Evolutionary conservation across 2,888 invertebrate genomes (phyloP).

Genomic region (Meghimatium bilineatum): DNA sequence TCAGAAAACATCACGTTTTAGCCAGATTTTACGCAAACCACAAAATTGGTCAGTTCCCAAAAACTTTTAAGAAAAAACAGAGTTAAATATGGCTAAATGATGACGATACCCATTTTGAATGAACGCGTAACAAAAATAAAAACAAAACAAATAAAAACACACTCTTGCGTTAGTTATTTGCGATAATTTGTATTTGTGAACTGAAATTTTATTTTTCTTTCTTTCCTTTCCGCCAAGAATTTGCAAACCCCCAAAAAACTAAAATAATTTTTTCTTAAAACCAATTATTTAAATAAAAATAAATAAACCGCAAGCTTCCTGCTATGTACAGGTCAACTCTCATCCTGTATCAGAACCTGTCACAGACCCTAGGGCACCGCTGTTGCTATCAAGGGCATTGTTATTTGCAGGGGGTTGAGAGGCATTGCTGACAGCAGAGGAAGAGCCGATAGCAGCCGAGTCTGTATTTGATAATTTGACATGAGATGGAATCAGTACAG

Average conservation of each 20-base stretch:
- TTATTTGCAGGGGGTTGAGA: conserved; percentile 57
- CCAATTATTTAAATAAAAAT: neutral
- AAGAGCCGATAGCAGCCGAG: conserved; percentile 56
- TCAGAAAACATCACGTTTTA: too few species aligned
- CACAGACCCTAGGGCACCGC: conserved; percentile 52
- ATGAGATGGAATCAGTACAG: conserved; percentile 89
- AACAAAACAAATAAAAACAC: conserved; percentile 15
- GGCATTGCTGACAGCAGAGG: conserved; percentile 48
- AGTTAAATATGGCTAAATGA: neutral
- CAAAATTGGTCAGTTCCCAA: too few species aligned
- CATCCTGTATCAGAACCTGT: conserved; percentile 46
- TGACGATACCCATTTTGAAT: neutral
- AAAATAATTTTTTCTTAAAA: too few species aligned
- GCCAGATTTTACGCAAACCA: too few species aligned
- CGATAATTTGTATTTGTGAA: neutral
- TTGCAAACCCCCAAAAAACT: neutral
- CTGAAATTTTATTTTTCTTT: conserved; percentile 13
- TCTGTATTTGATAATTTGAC: conserved; percentile 56
- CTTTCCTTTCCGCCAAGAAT: conserved; percentile 6
- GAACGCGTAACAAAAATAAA: neutral
- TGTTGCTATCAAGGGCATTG: conserved; percentile 63
- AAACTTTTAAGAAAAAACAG: neutral
- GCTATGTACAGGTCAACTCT: neutral
- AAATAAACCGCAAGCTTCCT: neutral
- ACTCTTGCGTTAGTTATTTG: neutral